Conservation (phyloP, 2,888 invertebrate genomes). For the Agriopis marginaria region DNA sequence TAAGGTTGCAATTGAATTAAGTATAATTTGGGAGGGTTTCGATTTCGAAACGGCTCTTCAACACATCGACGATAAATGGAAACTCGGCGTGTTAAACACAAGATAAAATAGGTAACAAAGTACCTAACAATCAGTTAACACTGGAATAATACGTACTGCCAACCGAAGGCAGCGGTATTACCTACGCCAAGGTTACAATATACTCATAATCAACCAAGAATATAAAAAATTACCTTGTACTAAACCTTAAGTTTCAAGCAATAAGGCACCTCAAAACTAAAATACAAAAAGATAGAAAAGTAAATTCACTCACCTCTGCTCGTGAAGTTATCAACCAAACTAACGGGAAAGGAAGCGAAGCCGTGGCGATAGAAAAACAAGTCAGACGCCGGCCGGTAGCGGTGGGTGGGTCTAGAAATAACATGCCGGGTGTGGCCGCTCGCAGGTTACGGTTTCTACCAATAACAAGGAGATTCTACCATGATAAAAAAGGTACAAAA, state of each 20-base stretch:
- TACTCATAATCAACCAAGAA: too few relatives aligned
- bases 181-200: conserved; percentile 1
- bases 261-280: background rate
- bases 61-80: background rate
- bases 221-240: background rate
- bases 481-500: too few relatives aligned
- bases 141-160: background rate
- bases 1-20: background rate
- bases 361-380: background rate
- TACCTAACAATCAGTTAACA: background rate
- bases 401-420: conserved; percentile 6
- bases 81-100: background rate
- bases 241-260: background rate
- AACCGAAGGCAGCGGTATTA: background rate
- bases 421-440: conserved; percentile 5
- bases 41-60: background rate
- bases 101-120: background rate
- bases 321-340: conserved; percentile 1
- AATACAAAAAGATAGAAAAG: background rate
- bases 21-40: background rate
- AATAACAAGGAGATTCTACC: background rate
- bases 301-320: conserved; percentile 3
- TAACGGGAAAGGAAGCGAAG: background rate
- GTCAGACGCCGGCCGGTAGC: conserved; percentile 7
- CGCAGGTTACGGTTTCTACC: background rate